These are phyloP conservation scores for Leptinotarsa texana DNA, from an alignment of 1,140 invertebrate species.

Conservation along the genomic window DNA sequence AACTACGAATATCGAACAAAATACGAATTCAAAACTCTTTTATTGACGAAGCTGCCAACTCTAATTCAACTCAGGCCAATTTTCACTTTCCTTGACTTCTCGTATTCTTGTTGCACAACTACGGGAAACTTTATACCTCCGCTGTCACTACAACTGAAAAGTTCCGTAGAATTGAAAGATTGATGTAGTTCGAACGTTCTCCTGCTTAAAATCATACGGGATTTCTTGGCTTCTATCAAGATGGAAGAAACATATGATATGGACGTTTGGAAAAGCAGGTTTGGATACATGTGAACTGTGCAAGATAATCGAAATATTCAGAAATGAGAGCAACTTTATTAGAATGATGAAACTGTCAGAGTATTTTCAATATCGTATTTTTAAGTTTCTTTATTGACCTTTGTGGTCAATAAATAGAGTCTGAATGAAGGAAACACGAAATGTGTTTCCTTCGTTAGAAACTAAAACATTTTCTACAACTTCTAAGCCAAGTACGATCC, in stretches of 20 bases:
- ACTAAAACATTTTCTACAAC: too few species aligned
- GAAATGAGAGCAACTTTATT: too few species aligned
- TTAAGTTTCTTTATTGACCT: neutral
- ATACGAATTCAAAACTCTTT: neutral
- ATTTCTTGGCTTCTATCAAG: neutral
- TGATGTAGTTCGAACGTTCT: constrained; percentile 11
- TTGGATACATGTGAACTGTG: neutral
- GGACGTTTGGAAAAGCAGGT: neutral
- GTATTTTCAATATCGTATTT: neutral
- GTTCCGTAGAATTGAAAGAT: constrained; percentile 9
- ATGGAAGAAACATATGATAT: neutral
- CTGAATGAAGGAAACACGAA: too few species aligned
- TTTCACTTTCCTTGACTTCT: constrained; percentile 2
- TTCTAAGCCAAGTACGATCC: too few species aligned
- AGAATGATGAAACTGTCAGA: neutral
- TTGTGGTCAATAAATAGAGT: too few species aligned
- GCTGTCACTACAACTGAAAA: constrained; percentile 15
- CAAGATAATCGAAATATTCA: neutral
- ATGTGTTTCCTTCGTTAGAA: too few species aligned
- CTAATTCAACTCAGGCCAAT: neutral
- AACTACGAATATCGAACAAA: neutral
- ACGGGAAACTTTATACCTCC: constrained; percentile 12
- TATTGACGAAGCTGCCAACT: neutral
- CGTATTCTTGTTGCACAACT: neutral
- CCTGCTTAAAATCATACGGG: constrained; percentile 3